Conservation (phyloP, 2,888 invertebrate species). For the Peribatodes rhomboidaria region DNA sequence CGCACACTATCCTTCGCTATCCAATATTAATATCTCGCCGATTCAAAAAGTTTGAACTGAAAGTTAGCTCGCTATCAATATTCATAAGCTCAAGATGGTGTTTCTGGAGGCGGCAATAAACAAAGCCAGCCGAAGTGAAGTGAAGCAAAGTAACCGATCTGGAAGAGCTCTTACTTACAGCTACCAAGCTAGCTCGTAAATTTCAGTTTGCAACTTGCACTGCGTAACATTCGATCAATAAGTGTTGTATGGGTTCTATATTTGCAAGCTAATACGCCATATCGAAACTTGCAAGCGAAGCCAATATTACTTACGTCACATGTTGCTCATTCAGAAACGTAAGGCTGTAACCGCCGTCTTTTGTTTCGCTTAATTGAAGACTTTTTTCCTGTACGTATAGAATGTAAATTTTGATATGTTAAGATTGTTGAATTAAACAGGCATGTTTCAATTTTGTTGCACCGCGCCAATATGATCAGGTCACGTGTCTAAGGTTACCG, state of each 20-base stretch:
- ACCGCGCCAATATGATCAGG: conserved; percentile 59
- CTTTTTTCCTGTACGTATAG: conserved; percentile 45
- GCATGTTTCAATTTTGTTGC: conserved; percentile 53
- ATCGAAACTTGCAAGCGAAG: conserved; percentile 77
- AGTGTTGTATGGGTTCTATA: conserved; percentile 84
- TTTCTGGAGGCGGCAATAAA: conserved; percentile 81
- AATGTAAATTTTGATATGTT: conserved; percentile 25
- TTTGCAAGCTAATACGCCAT: conserved; percentile 84
- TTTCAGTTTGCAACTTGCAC: conserved; percentile 84
- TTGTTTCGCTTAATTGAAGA: conserved; percentile 42
- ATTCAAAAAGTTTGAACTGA: conserved; percentile 76
- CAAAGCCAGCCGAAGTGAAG: conserved; percentile 71
- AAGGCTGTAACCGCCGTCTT: conserved; percentile 46
- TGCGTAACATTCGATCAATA: conserved; percentile 84
- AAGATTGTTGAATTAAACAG: conserved; percentile 41
- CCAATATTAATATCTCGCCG: conserved; percentile 69
- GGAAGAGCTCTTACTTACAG: conserved; percentile 74
- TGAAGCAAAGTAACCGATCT: conserved; percentile 74
- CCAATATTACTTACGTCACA: conserved; percentile 75
- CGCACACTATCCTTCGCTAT: conserved; percentile 62
- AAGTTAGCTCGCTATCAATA: conserved; percentile 79
- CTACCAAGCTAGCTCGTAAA: conserved; percentile 72
- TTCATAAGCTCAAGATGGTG: conserved; percentile 80
- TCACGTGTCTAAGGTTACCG: conserved; percentile 72
- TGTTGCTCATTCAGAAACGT: conserved; percentile 38